Conservation (phyloP, 2,797 vertebrate genomes). For the Taenioides sp. region DNA sequence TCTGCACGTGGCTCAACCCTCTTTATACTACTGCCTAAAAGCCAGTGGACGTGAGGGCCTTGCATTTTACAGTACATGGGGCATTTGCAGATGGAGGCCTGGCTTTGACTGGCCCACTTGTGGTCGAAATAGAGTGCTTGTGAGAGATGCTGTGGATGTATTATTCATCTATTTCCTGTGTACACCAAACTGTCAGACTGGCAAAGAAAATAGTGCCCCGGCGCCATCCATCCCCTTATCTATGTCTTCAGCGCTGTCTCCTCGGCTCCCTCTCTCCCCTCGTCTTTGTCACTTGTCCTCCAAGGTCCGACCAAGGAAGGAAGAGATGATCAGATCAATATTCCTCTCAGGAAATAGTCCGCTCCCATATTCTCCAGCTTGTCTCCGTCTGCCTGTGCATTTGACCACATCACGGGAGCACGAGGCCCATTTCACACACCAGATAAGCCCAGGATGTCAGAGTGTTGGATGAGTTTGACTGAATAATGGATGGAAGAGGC, state of each 20-base stretch:
- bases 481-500: conserved; percentile 16
- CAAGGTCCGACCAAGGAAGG: conserved; percentile 42
- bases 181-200: conserved; percentile 24
- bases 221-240: conserved; percentile 49
- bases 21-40: conserved; percentile 51
- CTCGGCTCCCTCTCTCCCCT: conserved; percentile 35
- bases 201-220: conserved; percentile 40
- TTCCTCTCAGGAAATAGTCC: conserved; percentile 65
- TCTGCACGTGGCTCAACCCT: conserved; percentile 44
- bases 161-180: conserved; percentile 64
- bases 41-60: conserved; percentile 63
- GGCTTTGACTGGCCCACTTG: conserved; percentile 57
- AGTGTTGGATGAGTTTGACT: conserved; percentile 36
- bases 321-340: conserved; percentile 72
- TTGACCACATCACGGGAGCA: conserved; percentile 57
- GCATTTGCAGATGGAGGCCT: conserved; percentile 55
- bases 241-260: conserved; percentile 46
- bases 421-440: conserved; percentile 48
- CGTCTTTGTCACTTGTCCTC: conserved; percentile 56
- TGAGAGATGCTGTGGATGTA: conserved; percentile 63
- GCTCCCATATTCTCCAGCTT: conserved; percentile 46
- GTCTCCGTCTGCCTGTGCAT: conserved; percentile 40
- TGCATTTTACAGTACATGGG: conserved; percentile 58
- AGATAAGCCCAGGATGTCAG: conserved; percentile 54
- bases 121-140: conserved; percentile 64